These are phyloP conservation scores for Abramis brama DNA, from an alignment of 2,113 vertebrate genomes.

Conservation along the genomic window DNA sequence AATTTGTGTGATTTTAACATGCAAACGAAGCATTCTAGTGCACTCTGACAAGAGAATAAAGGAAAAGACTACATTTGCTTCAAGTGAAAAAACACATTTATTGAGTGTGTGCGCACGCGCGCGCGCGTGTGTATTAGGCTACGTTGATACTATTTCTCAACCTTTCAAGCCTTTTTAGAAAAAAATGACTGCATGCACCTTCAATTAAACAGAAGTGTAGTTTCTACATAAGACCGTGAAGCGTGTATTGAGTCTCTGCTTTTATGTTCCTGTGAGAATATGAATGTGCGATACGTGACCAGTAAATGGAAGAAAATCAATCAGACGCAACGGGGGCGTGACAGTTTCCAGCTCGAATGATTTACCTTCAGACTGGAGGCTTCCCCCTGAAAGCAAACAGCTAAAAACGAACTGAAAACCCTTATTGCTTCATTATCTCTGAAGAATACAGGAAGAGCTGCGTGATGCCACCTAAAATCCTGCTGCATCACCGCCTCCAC, in stretches of 20 bases:
- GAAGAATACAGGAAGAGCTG: conserved; percentile 11
- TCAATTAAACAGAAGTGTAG: neutral
- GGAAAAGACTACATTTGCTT: too few relatives aligned
- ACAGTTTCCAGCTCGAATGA: conserved; percentile 1
- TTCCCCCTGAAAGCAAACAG: conserved; percentile 5
- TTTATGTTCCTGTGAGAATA: neutral
- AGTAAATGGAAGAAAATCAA: conserved; percentile 37
- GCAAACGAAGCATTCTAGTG: too few relatives aligned
- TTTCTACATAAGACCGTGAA: neutral
- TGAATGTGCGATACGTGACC: conserved; percentile 42
- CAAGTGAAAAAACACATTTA: too few relatives aligned
- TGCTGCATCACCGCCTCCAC: conserved; percentile 82
- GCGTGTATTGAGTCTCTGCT: neutral
- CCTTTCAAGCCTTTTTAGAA: neutral
- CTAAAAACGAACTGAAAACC: neutral
- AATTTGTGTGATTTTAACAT: too few relatives aligned
- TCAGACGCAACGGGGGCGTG: conserved; percentile 29
- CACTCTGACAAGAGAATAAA: too few relatives aligned
- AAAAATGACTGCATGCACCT: neutral
- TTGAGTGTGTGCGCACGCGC: too few relatives aligned
- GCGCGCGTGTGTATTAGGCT: neutral
- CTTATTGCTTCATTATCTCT: conserved; percentile 50
- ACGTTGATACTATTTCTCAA: neutral
- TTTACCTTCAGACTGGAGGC: conserved; percentile 7
- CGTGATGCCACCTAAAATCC: conserved; percentile 70